A percentile compares a stretch with the other conserved stretches of the same genome.
These are phyloP conservation scores for Drosophila neonasuta DNA, from an alignment of 2,888 invertebrate species.

Conservation along the genomic window DNA sequence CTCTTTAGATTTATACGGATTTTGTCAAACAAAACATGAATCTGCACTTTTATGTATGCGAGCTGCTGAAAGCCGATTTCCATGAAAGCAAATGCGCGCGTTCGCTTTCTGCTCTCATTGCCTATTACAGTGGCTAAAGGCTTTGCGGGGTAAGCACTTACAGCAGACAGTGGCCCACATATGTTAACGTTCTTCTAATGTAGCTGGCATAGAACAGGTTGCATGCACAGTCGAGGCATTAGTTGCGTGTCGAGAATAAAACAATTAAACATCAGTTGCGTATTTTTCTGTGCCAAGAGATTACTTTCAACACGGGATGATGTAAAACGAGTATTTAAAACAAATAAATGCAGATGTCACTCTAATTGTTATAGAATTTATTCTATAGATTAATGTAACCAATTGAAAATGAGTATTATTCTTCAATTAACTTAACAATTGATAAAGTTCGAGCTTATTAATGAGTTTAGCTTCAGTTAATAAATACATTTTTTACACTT, in stretches of 20 bases:
- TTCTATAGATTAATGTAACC: neutral
- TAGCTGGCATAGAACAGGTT: neutral
- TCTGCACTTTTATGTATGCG: constrained; percentile 79
- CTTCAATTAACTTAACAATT: neutral
- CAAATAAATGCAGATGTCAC: neutral
- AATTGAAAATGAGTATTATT: neutral
- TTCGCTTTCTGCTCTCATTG: constrained; percentile 16
- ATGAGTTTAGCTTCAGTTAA: no score
- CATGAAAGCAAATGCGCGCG: constrained; percentile 36
- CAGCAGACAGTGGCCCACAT: constrained; percentile 9
- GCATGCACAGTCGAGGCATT: neutral
- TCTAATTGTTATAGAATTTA: neutral
- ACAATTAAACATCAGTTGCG: neutral
- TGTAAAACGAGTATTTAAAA: neutral
- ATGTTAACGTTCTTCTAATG: neutral
- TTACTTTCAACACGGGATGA: neutral
- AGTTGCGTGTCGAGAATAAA: neutral
- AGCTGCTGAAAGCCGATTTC: constrained; percentile 72
- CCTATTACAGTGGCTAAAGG: constrained; percentile 33
- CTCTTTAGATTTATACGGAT: constrained; percentile 78
- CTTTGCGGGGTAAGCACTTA: constrained; percentile 41
- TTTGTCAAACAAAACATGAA: constrained; percentile 79
- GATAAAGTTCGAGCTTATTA: no score
- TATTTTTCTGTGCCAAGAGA: neutral
- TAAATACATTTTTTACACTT: no score